phyloP scores from a whole-genome alignment of 2,113 vertebrate genomes.

The Rhipidura dahli region DNA sequence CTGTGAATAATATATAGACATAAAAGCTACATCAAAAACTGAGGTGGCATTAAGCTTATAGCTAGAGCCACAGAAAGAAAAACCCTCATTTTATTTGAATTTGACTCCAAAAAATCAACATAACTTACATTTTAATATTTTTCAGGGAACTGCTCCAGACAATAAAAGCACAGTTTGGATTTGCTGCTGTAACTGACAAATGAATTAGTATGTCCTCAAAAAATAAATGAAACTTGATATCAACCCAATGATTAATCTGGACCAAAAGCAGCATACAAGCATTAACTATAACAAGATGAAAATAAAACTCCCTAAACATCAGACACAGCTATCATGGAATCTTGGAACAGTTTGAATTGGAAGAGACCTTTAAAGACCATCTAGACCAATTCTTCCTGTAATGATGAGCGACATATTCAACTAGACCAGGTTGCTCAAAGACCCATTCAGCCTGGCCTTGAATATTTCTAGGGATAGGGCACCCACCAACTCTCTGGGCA shows the following conservation, averaged over 20 bases:
- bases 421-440: not conserved
- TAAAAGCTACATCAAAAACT: constrained; percentile 27
- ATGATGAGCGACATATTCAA: not conserved
- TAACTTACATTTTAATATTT: not conserved
- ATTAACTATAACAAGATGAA: not conserved
- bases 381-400: not conserved
- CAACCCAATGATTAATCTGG: not conserved
- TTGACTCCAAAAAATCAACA: not conserved
- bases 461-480: not conserved
- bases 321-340: not conserved
- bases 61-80: not conserved
- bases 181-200: constrained; percentile 15
- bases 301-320: not conserved
- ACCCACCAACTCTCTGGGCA: not conserved
- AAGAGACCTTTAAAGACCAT: not conserved
- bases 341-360: not conserved
- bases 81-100: not conserved
- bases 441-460: accelerated
- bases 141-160: not conserved
- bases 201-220: not conserved
- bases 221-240: not conserved
- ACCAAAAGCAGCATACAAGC: not conserved
- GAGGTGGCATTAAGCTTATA: not conserved
- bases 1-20: not conserved
- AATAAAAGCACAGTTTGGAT: not conserved